These are phyloP conservation scores for Trichomalopsis sarcophagae DNA, from an alignment of 1,140 invertebrate genomes.

Conservation along the genomic window DNA sequence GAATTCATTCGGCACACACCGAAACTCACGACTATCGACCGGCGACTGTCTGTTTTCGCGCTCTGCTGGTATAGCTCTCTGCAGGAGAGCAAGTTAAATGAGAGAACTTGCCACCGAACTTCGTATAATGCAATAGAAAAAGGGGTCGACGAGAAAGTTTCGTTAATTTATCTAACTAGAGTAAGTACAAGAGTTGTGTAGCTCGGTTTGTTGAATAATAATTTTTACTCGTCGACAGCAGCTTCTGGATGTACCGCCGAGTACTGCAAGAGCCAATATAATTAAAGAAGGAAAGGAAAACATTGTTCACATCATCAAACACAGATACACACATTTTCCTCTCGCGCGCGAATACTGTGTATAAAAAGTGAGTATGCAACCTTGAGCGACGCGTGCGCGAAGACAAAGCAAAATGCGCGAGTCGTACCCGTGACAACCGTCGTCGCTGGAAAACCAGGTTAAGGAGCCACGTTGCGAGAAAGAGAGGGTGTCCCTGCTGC, in stretches of 20 bases:
- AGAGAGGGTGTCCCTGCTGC: not conserved
- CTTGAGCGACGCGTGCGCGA: conserved; percentile 2
- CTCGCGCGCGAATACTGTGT: not conserved
- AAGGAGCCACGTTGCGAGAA: not conserved
- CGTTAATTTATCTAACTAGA: not conserved
- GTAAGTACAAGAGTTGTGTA: too few species aligned
- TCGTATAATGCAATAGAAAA: not conserved
- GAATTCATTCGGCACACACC: not conserved
- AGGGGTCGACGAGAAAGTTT: not conserved
- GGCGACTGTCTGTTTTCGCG: not conserved
- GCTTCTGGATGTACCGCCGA: not conserved
- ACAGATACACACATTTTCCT: not conserved
- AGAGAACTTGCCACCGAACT: not conserved
- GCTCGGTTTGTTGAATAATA: too few species aligned
- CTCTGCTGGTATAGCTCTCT: not conserved
- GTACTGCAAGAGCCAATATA: not conserved
- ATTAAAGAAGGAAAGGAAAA: conserved; percentile 9
- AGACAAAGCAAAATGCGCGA: conserved; percentile 8
- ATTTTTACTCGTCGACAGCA: too few species aligned
- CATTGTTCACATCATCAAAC: not conserved
- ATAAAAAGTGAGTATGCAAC: not conserved
- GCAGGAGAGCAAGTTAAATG: not conserved
- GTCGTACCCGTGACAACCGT: not conserved
- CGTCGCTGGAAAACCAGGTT: conserved; percentile 20
- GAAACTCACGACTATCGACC: not conserved